Percentiles rank a stretch among this genome's conserved stretches.
Conservation (phyloP, 2,797 vertebrate genomes). For the Cyprinella venusta region DNA sequence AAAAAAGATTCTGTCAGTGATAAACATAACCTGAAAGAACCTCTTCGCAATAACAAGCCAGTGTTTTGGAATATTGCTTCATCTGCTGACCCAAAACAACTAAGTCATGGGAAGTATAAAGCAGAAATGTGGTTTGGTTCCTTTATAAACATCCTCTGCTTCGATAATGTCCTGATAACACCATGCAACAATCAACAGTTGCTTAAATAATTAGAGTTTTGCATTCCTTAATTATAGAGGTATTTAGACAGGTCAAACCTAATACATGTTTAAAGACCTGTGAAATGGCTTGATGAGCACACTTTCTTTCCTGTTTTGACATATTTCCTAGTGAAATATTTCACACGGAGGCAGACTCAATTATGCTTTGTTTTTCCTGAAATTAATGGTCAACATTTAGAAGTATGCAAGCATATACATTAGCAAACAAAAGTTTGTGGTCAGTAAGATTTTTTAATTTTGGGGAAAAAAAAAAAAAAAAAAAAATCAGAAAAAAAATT, state of each 20-base stretch:
- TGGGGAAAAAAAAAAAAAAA: background rate
- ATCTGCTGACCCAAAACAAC: slow-evolving; percentile 27
- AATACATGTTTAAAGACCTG: background rate
- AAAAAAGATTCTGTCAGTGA: slow-evolving; percentile 8
- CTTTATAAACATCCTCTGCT: slow-evolving; percentile 20
- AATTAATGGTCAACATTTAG: background rate
- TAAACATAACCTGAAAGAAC: slow-evolving; percentile 23
- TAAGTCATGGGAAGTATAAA: background rate
- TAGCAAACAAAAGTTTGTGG: background rate
- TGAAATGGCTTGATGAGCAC: background rate
- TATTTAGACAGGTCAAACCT: background rate
- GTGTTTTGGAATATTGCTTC: background rate
- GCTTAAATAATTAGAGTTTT: slow-evolving; percentile 4
- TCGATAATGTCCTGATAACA: slow-evolving; percentile 16
- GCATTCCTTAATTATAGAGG: background rate
- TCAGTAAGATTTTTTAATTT: background rate
- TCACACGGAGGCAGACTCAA: background rate
- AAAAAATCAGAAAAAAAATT: background rate
- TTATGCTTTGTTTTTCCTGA: background rate
- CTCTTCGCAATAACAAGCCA: background rate
- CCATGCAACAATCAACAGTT: slow-evolving; percentile 9
- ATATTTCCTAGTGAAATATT: background rate
- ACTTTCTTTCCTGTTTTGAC: background rate
- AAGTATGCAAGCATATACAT: background rate
- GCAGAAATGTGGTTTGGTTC: slow-evolving; percentile 4